Percentiles rank a stretch among this genome's conserved stretches.
phyloP scores from a whole-genome alignment of 2,113 vertebrate species.

The Polypterus bichir region DNA sequence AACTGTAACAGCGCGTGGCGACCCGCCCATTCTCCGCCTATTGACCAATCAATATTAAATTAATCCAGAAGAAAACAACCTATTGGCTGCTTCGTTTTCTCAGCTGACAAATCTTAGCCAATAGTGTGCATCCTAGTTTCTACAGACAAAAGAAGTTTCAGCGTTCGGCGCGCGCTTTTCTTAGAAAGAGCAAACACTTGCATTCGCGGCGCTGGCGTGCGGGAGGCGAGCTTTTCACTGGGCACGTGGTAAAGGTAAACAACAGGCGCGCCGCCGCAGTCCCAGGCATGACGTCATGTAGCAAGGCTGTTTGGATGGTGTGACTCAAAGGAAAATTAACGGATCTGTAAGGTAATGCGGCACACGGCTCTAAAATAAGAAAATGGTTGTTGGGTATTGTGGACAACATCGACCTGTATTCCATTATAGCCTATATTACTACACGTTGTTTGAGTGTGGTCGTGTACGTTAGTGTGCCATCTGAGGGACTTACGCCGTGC shows the following conservation, averaged over 20 bases:
- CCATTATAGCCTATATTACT: no score
- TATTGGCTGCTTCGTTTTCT: no score
- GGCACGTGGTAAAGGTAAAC: conserved; percentile 40
- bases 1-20: conserved; percentile 5
- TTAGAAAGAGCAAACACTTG: no score
- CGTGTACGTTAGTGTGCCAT: no score
- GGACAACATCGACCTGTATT: not conserved
- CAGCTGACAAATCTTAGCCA: not conserved
- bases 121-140: not conserved
- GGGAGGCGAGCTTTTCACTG: conserved; percentile 21
- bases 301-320: no score
- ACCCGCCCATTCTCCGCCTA: not conserved
- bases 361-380: conserved; percentile 5
- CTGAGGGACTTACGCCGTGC: no score
- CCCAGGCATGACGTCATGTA: no score
- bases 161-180: no score
- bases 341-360: no score
- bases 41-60: conserved; percentile 4
- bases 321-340: no score
- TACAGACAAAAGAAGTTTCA: no score
- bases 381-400: conserved; percentile 17
- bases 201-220: conserved; percentile 18
- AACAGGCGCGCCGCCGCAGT: conserved; percentile 19
- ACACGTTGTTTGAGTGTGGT: no score
- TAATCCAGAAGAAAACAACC: not conserved